These are phyloP conservation scores for Eupithecia dodoneata DNA, from an alignment of 2,888 invertebrate species.

Conservation along the genomic window DNA sequence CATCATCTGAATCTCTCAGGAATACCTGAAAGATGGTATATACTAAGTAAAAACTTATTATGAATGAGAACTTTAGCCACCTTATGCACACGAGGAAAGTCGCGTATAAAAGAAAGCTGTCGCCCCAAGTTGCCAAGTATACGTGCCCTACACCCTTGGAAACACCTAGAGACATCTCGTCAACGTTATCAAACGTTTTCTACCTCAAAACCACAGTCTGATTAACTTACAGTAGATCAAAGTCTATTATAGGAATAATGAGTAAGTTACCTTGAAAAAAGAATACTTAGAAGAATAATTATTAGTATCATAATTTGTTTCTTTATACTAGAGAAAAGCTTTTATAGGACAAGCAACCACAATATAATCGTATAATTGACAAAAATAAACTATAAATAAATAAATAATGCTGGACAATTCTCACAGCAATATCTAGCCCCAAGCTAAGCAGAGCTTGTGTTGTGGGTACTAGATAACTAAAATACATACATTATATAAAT, in stretches of 20 bases:
- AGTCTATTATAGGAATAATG: background rate
- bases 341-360: too few species aligned
- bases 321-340: too few species aligned
- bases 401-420: too few species aligned
- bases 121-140: background rate
- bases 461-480: too few species aligned
- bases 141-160: conserved; percentile 12
- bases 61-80: background rate
- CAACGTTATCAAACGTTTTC: conserved; percentile 30
- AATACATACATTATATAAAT: too few species aligned
- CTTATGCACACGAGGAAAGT: background rate
- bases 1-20: background rate
- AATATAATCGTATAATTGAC: too few species aligned
- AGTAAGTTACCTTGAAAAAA: background rate
- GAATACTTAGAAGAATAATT: too few species aligned
- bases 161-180: conserved; percentile 33
- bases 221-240: background rate
- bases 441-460: too few species aligned
- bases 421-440: too few species aligned
- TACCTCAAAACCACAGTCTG: conserved; percentile 11
- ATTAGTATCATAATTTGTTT: too few species aligned
- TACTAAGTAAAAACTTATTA: background rate
- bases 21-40: too few species aligned
- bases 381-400: too few species aligned
- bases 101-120: background rate